Conservation (phyloP, 2,113 vertebrate species). For the Rhinopithecus roxellana region DNA sequence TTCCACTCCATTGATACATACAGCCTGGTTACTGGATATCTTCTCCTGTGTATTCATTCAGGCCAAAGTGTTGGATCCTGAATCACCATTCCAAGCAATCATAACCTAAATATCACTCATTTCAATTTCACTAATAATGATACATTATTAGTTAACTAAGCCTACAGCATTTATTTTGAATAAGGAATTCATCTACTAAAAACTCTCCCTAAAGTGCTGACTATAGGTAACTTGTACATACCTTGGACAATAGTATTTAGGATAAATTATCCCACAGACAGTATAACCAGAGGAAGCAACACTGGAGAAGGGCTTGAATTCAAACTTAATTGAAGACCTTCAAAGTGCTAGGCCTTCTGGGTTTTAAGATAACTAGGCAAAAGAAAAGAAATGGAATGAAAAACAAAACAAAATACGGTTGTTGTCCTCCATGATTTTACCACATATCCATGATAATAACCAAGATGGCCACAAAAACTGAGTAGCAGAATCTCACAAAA, state of each 20-base stretch:
- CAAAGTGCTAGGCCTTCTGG: neutral
- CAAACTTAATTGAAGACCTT: neutral
- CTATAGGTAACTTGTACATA: neutral
- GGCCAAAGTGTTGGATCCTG: neutral
- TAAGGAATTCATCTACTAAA: constrained; percentile 33
- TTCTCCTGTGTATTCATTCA: neutral
- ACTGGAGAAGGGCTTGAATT: neutral
- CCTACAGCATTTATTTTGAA: constrained; percentile 13
- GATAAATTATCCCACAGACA: neutral
- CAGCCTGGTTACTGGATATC: too few relatives aligned
- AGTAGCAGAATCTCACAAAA: neutral
- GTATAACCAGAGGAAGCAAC: neutral
- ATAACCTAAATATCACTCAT: constrained; percentile 16
- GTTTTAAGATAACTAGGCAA: neutral
- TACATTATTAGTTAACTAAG: constrained; percentile 18
- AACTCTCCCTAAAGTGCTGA: neutral
- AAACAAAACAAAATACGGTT: neutral
- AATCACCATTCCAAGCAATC: neutral
- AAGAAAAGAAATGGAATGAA: neutral
- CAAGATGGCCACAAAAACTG: neutral
- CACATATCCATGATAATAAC: neutral
- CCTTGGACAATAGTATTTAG: neutral
- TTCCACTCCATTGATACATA: neutral
- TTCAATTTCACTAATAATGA: constrained; percentile 3
- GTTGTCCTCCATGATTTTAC: neutral